A percentile compares a stretch with the other conserved stretches of the same genome.
These are phyloP conservation scores for Bombus balteatus DNA, from an alignment of 1,140 invertebrate genomes.

Conservation along the genomic window DNA sequence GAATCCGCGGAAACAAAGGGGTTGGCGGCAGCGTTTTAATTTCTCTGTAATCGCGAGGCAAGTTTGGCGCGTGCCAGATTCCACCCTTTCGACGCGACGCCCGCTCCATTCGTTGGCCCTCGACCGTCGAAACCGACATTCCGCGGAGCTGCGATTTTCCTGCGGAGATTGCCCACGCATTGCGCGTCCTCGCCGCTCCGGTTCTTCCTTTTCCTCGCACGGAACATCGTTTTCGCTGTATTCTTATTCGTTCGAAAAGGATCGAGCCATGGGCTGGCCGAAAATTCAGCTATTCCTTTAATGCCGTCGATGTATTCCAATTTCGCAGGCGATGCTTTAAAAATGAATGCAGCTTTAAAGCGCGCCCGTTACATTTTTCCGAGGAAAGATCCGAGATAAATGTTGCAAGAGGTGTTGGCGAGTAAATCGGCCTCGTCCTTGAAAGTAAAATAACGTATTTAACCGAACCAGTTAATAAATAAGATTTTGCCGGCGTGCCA, in stretches of 20 bases:
- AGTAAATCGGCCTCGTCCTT: background rate
- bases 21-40: slow-evolving; percentile 62
- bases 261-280: too few relatives aligned
- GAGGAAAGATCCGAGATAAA: background rate
- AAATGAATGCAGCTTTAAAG: background rate
- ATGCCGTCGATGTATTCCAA: background rate
- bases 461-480: slow-evolving; percentile 34
- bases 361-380: background rate
- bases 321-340: background rate
- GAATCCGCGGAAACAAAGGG: slow-evolving; percentile 33
- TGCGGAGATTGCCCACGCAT: background rate
- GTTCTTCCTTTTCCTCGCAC: slow-evolving; percentile 12
- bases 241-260: too few relatives aligned
- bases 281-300: background rate
- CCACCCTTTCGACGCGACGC: slow-evolving; percentile 51
- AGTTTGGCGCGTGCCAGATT: slow-evolving; percentile 75
- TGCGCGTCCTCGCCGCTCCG: background rate
- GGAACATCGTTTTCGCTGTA: too few relatives aligned
- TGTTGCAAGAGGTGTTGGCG: background rate
- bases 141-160: slow-evolving; percentile 63
- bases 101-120: slow-evolving; percentile 50
- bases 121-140: slow-evolving; percentile 70
- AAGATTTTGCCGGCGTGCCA: background rate
- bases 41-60: slow-evolving; percentile 71
- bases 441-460: slow-evolving; percentile 24